These are phyloP conservation scores for Pachypeltis micranthus DNA, from an alignment of 1,140 invertebrate genomes.

Conservation along the genomic window DNA sequence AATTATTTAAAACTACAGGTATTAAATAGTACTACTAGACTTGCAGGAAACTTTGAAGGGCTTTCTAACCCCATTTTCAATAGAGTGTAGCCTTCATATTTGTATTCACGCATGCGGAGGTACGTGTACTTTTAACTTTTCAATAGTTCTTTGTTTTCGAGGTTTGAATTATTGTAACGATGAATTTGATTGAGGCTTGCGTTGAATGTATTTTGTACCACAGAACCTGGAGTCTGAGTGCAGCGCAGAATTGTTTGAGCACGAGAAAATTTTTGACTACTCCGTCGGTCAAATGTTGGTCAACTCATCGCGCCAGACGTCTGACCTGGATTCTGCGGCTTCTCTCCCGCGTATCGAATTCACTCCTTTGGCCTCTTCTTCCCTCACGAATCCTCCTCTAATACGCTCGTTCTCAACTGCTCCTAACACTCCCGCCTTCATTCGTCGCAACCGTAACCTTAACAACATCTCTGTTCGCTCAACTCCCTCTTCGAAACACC, in stretches of 20 bases:
- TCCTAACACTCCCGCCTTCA: neutral
- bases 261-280: neutral
- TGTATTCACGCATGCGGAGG: too few species aligned
- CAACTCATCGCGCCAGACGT: neutral
- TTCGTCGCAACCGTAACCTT: neutral
- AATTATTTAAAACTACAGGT: too few species aligned
- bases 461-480: neutral
- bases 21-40: too few species aligned
- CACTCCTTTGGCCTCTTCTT: neutral
- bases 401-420: neutral
- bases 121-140: too few species aligned
- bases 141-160: too few species aligned
- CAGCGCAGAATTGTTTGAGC: neutral
- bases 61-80: too few species aligned
- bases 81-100: too few species aligned
- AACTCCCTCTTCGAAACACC: neutral
- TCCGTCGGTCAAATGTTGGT: neutral
- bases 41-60: too few species aligned
- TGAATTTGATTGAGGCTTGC: too few species aligned
- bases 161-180: too few species aligned
- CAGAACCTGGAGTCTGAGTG: neutral
- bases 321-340: neutral
- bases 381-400: neutral
- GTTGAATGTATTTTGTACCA: too few species aligned
- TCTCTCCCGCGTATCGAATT: neutral